A percentile compares a stretch with the other conserved stretches of the same genome.
Evolutionary conservation across 2,888 invertebrate species (phyloP).

Genomic region (Metalampra italica): DNA sequence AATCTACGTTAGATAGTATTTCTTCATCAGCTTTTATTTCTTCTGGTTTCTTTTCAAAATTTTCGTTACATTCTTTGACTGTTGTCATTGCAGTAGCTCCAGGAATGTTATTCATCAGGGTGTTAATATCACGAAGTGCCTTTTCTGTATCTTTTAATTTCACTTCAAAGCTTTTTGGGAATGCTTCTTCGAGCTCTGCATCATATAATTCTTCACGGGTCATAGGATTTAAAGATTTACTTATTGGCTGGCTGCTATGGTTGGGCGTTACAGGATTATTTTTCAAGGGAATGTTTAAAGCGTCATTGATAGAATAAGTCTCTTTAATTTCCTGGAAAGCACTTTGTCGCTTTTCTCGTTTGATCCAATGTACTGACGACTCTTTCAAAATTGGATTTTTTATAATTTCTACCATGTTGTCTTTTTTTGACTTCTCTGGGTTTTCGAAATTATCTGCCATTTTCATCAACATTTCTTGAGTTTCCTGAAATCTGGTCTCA

Average conservation of each 20-base stretch:
- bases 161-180: slow-evolving; percentile 44
- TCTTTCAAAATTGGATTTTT: slow-evolving; percentile 46
- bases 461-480: slow-evolving; percentile 57
- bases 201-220: slow-evolving; percentile 20
- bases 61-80: not conserved
- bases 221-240: slow-evolving; percentile 14
- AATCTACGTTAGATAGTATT: not conserved
- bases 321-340: slow-evolving; percentile 52
- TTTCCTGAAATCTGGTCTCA: slow-evolving; percentile 63
- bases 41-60: not conserved
- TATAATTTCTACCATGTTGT: slow-evolving; percentile 21
- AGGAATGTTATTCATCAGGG: slow-evolving; percentile 19
- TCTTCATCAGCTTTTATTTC: not conserved
- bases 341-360: slow-evolving; percentile 38
- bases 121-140: slow-evolving; percentile 45
- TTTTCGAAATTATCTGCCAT: slow-evolving; percentile 58
- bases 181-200: slow-evolving; percentile 27
- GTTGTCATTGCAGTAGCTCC: not conserved
- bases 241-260: slow-evolving; percentile 25
- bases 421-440: slow-evolving; percentile 18
- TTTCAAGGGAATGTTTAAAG: slow-evolving; percentile 53
- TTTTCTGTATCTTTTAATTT: slow-evolving; percentile 57
- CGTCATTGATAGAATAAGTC: slow-evolving; percentile 53
- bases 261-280: slow-evolving; percentile 44
- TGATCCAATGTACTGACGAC: slow-evolving; percentile 47